A percentile compares a stretch with the other conserved stretches of the same genome.
Conservation (phyloP, 1,140 invertebrate species). For the Brachionus rotundiformis region DNA sequence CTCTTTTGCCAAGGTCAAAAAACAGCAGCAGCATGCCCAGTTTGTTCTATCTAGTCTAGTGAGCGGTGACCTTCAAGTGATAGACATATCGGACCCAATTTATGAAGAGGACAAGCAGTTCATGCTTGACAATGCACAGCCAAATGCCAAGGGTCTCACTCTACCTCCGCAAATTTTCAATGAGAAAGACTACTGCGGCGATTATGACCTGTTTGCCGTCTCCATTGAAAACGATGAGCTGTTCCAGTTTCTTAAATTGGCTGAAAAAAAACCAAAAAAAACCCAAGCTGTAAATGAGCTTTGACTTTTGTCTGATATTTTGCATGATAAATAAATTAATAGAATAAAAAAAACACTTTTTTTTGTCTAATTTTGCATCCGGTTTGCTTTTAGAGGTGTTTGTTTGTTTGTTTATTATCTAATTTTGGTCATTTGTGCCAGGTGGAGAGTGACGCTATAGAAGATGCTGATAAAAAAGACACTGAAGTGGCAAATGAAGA, state of each 20-base stretch:
- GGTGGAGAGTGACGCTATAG: neutral
- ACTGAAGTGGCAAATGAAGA: neutral
- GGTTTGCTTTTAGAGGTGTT: neutral
- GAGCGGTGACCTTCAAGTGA: slow-evolving; percentile 78
- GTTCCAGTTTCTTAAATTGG: slow-evolving; percentile 39
- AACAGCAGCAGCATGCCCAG: slow-evolving; percentile 83
- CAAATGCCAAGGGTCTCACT: slow-evolving; percentile 69
- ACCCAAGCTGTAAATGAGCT: neutral
- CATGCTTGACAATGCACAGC: slow-evolving; percentile 82
- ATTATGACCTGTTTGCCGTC: neutral
- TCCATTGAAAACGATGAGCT: slow-evolving; percentile 45
- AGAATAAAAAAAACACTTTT: too few relatives aligned
- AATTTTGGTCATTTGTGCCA: neutral
- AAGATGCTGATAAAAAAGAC: neutral
- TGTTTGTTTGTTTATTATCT: neutral
- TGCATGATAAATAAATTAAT: slow-evolving; percentile 12
- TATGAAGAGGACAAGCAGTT: slow-evolving; percentile 83
- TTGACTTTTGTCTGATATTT: neutral
- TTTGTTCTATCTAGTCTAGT: slow-evolving; percentile 84
- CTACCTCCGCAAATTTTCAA: slow-evolving; percentile 91
- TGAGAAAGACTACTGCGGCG: slow-evolving; percentile 83
- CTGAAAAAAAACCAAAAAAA: neutral
- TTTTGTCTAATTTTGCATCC: too few relatives aligned
- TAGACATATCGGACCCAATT: slow-evolving; percentile 88
- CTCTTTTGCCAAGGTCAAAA: slow-evolving; percentile 76